Evolutionary conservation across 2,113 vertebrate genomes (phyloP).

Genomic region (Dipodomys merriami): DNA sequence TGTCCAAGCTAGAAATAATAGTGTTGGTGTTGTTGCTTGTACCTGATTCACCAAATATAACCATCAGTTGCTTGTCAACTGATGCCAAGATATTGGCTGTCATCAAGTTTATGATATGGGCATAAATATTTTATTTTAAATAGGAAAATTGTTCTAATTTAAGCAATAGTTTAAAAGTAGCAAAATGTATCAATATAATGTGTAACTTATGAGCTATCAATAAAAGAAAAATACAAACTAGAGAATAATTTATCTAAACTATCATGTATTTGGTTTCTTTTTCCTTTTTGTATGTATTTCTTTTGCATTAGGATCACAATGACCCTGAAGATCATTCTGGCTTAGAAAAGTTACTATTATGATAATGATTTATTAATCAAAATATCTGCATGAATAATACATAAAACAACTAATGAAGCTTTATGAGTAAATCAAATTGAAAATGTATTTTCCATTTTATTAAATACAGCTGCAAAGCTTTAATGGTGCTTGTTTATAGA

Average conservation of each 20-base stretch:
- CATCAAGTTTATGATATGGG: neutral
- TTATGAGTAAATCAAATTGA: slow-evolving; percentile 59
- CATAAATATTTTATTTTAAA: neutral
- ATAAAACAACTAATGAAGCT: slow-evolving; percentile 63
- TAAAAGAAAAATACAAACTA: neutral
- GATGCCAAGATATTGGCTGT: neutral
- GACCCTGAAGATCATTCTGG: neutral
- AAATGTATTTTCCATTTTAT: slow-evolving; percentile 28
- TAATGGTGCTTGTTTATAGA: slow-evolving; percentile 34
- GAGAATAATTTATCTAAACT: neutral
- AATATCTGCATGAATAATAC: slow-evolving; percentile 64
- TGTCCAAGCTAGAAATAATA: slow-evolving; percentile 5
- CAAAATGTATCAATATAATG: neutral
- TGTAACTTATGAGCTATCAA: neutral
- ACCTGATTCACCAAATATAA: neutral
- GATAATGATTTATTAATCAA: slow-evolving; percentile 68
- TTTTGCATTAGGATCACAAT: neutral
- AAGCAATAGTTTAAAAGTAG: slow-evolving; percentile 25
- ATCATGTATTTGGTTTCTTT: neutral
- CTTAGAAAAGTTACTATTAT: slow-evolving; percentile 36
- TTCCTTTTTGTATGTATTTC: neutral
- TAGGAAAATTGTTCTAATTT: neutral
- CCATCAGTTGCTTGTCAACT: neutral
- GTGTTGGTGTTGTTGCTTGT: neutral
- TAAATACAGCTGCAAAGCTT: slow-evolving; percentile 49